A percentile compares a stretch with the other conserved stretches of the same genome.
Conservation (phyloP, 2,888 invertebrate species). For the Xylophagus ater region DNA sequence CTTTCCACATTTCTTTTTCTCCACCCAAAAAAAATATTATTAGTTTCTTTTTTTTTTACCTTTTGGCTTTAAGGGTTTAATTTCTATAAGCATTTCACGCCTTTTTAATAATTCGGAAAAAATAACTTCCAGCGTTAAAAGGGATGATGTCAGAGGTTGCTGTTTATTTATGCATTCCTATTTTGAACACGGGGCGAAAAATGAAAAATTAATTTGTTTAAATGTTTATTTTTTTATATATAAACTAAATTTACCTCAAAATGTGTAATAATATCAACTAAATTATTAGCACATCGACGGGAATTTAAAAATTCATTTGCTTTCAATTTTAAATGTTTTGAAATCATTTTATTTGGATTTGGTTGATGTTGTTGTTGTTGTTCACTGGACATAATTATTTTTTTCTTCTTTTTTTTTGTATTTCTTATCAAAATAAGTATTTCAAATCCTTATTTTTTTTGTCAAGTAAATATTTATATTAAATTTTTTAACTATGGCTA, state of each 20-base stretch:
- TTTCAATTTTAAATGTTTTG: conserved; percentile 53
- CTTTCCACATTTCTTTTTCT: no score
- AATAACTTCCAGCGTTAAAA: conserved; percentile 60
- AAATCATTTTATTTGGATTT: conserved; percentile 43
- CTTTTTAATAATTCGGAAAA: conserved; percentile 57
- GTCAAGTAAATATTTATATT: no score
- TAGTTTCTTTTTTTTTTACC: no score
- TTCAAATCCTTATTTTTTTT: no score
- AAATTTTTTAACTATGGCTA: no score
- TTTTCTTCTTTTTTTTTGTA: conserved; percentile 3
- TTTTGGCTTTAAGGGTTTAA: conserved; percentile 47
- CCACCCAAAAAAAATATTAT: no score
- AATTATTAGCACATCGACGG: conserved; percentile 51
- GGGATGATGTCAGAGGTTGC: conserved; percentile 42
- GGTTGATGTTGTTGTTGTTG: conserved; percentile 13
- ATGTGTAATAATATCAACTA: conserved; percentile 55
- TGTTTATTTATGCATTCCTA: conserved; percentile 29
- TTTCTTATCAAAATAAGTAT: no score
- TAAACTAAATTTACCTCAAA: conserved; percentile 48
- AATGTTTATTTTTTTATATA: no score
- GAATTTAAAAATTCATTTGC: conserved; percentile 60
- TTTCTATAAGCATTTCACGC: conserved; percentile 51
- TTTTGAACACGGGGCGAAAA: conserved; percentile 9
- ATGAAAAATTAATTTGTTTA: conserved; percentile 1
- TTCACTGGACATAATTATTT: conserved; percentile 19